phyloP scores from a whole-genome alignment of 1,140 invertebrate species.

The Drosophila asahinai region DNA sequence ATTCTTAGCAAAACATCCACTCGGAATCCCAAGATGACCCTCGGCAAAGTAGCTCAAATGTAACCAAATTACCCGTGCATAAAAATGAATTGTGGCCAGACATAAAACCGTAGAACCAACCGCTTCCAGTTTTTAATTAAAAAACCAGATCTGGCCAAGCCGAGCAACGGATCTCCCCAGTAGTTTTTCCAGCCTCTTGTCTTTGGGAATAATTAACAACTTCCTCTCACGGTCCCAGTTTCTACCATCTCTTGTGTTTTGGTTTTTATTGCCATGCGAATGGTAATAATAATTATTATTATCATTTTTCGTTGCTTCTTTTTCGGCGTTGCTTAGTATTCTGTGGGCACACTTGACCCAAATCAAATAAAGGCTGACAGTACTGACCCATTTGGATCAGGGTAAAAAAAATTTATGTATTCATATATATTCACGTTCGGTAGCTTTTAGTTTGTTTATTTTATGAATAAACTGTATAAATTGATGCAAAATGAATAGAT shows the following conservation, averaged over 20 bases:
- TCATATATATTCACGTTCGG: constrained; percentile 33
- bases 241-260: constrained; percentile 32
- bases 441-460: constrained; percentile 17
- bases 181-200: constrained; percentile 58
- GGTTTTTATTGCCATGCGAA: constrained; percentile 63
- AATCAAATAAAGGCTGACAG: constrained; percentile 62
- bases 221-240: constrained; percentile 54
- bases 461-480: constrained; percentile 22
- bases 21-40: constrained; percentile 35
- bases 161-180: constrained; percentile 35
- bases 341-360: constrained; percentile 74
- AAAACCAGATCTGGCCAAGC: constrained; percentile 35
- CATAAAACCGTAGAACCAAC: constrained; percentile 36
- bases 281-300: constrained; percentile 67
- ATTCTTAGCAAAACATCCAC: constrained; percentile 2
- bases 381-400: constrained; percentile 67
- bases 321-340: constrained; percentile 55
- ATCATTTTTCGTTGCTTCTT: constrained; percentile 39
- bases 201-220: constrained; percentile 74
- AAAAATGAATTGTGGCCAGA: constrained; percentile 53
- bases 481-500: constrained; percentile 33
- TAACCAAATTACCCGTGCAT: constrained; percentile 71
- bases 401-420: constrained; percentile 17
- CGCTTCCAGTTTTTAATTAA: constrained; percentile 69
- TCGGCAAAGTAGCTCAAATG: constrained; percentile 51